phyloP scores from a whole-genome alignment of 2,797 vertebrate genomes.

The Diceros bicornis region DNA sequence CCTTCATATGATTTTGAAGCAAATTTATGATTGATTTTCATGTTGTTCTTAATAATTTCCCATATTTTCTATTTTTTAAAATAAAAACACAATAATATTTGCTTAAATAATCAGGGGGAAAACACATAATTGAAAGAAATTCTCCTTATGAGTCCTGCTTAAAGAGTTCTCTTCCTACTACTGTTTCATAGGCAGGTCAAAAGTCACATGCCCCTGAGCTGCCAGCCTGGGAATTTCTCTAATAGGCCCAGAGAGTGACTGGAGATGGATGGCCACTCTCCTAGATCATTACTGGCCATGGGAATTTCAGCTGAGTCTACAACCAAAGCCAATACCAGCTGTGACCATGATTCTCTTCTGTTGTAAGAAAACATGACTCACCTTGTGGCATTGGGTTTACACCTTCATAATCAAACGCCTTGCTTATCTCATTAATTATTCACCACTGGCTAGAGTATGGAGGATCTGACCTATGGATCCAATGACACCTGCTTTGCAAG shows the following conservation, averaged over 20 bases:
- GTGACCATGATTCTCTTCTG: not conserved
- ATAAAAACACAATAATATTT: constrained; percentile 14
- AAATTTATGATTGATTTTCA: constrained; percentile 44
- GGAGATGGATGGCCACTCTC: not conserved
- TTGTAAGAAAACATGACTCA: constrained; percentile 44
- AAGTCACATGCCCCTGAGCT: not conserved
- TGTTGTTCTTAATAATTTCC: not conserved
- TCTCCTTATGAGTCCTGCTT: not conserved
- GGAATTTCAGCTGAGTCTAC: not conserved
- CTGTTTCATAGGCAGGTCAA: not conserved
- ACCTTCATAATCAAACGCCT: constrained; percentile 14
- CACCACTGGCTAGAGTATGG: not conserved
- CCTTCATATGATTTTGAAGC: not conserved
- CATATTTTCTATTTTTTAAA: constrained; percentile 24
- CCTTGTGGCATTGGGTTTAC: not conserved
- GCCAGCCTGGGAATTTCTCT: not conserved
- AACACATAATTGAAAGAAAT: constrained; percentile 11
- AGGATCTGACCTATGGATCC: not conserved
- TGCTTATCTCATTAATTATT: constrained; percentile 8
- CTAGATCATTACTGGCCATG: not conserved
- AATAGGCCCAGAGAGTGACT: not conserved
- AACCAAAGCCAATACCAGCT: not conserved
- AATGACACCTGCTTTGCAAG: not conserved
- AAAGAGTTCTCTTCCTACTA: not conserved
- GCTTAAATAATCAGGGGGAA: not conserved